These are phyloP conservation scores for Acanthornis magna DNA, from an alignment of 2,797 vertebrate species.

Conservation along the genomic window DNA sequence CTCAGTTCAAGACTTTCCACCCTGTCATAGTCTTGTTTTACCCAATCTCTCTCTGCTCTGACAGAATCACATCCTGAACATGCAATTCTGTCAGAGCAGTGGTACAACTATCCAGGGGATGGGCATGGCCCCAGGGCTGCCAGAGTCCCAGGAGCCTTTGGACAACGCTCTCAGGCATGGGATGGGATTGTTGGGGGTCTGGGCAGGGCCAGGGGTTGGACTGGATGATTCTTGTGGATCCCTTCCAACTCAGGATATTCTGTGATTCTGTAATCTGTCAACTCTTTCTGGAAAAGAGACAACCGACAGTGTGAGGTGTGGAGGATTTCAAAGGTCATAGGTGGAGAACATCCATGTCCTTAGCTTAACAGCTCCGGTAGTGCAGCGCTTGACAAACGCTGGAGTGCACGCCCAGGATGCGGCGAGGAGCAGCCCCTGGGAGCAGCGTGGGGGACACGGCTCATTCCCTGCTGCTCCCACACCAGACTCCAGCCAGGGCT, in stretches of 20 bases:
- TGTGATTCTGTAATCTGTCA: not conserved
- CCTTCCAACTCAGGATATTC: not conserved
- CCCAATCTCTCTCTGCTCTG: not conserved
- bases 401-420: fast-evolving
- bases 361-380: not conserved
- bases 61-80: not conserved
- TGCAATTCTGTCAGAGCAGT: not conserved
- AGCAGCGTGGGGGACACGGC: fast-evolving
- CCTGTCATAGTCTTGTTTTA: not conserved
- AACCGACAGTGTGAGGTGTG: not conserved
- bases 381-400: not conserved
- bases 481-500: fast-evolving
- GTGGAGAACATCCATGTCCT: not conserved
- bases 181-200: not conserved
- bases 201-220: not conserved
- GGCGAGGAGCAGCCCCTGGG: not conserved
- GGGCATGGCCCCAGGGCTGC: not conserved
- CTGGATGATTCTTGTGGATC: not conserved
- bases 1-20: not conserved
- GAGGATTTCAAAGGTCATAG: not conserved
- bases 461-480: not conserved
- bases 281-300: not conserved
- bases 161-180: fast-evolving
- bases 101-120: not conserved
- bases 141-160: not conserved